Evolutionary conservation across 2,797 vertebrate genomes (phyloP).

Genomic region (Ciconia nigra): DNA sequence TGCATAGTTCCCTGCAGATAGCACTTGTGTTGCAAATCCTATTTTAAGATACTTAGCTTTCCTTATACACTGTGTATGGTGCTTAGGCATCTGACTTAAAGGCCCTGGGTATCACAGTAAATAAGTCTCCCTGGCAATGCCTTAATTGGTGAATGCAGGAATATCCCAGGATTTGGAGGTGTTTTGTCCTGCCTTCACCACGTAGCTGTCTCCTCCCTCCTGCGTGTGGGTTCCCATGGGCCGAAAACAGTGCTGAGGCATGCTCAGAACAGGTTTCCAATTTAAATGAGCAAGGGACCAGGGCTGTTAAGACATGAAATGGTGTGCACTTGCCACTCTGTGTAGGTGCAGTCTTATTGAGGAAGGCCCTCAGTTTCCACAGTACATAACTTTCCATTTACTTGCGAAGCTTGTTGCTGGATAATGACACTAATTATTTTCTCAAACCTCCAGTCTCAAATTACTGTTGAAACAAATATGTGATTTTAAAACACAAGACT

Average conservation of each 20-base stretch:
- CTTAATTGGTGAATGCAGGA: neutral
- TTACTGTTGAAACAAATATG: neutral
- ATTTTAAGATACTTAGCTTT: neutral
- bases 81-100: neutral
- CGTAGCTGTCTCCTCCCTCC: neutral
- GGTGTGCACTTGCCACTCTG: neutral
- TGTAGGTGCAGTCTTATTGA: neutral
- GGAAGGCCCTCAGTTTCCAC: slow-evolving; percentile 14
- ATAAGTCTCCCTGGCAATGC: neutral
- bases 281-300: neutral
- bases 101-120: neutral
- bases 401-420: neutral
- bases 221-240: neutral
- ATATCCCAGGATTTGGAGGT: neutral
- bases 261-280: neutral
- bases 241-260: neutral
- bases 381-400: neutral
- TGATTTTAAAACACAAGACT: neutral
- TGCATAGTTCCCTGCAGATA: neutral
- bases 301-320: neutral
- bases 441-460: neutral
- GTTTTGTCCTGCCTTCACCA: neutral
- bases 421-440: neutral
- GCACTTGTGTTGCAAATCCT: neutral
- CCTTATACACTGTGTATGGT: fast-evolving